Conservation (phyloP, 1,140 invertebrate genomes). For the Nephotettix cincticeps region DNA sequence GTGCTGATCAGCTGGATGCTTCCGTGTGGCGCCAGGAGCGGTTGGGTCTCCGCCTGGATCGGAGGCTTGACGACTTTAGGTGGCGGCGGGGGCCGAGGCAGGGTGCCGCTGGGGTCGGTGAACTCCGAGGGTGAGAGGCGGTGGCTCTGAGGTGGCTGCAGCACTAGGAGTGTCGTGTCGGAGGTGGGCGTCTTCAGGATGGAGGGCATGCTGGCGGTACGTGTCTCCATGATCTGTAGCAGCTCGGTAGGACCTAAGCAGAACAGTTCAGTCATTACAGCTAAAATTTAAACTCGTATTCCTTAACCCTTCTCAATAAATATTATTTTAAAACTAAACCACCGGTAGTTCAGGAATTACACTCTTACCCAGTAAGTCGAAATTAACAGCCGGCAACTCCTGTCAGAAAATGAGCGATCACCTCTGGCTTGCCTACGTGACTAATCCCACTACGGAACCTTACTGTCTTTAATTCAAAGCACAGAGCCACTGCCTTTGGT, state of each 20-base stretch:
- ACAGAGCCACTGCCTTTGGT: too few species aligned
- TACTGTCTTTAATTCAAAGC: too few species aligned
- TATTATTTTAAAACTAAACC: too few species aligned
- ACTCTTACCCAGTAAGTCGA: too few species aligned
- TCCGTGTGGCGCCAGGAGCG: constrained; percentile 34
- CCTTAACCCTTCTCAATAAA: background rate
- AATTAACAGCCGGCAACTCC: too few species aligned
- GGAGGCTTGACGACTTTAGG: constrained; percentile 33
- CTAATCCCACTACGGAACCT: too few species aligned
- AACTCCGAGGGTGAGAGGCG: constrained; percentile 20
- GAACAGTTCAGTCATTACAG: background rate
- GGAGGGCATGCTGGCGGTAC: constrained; percentile 22
- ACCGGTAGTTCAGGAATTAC: too few species aligned
- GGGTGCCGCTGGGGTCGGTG: constrained; percentile 15
- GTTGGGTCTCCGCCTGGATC: constrained; percentile 36
- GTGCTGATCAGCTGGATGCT: constrained; percentile 22
- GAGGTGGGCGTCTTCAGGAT: constrained; percentile 33
- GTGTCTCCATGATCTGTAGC: constrained; percentile 37
- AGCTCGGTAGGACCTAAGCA: constrained; percentile 34
- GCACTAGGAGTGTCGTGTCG: constrained; percentile 4
- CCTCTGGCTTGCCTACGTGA: too few species aligned
- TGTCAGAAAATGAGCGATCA: too few species aligned
- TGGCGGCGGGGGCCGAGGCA: constrained; percentile 35
- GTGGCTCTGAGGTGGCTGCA: constrained; percentile 3
- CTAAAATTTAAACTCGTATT: background rate